phyloP scores from a whole-genome alignment of 2,888 invertebrate genomes.

The Dolichopus griseipennis region DNA sequence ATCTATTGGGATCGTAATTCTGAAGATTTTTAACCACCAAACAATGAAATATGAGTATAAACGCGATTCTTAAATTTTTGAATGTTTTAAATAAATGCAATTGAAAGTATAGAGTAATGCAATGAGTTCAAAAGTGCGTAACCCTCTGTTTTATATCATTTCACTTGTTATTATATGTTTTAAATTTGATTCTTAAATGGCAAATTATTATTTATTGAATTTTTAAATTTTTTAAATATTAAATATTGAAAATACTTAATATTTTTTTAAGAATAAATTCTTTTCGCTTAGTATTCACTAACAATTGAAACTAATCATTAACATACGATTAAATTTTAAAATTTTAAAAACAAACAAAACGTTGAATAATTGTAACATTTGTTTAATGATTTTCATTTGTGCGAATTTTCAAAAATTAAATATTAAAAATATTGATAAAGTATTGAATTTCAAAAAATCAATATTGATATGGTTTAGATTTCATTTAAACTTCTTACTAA shows the following conservation, averaged over 20 bases:
- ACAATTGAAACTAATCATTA: not conserved
- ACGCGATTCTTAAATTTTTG: not conserved
- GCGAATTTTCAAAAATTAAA: no score
- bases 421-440: no score
- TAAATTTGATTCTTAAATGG: not conserved
- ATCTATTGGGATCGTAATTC: no score
- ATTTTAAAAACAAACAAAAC: no score
- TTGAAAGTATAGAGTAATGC: not conserved
- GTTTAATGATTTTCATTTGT: no score
- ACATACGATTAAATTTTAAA: not conserved
- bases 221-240: no score
- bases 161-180: not conserved
- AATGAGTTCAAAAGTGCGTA: not conserved
- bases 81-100: not conserved
- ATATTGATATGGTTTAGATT: no score
- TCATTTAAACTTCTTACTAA: no score
- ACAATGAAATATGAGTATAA: not conserved
- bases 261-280: not conserved
- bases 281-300: not conserved
- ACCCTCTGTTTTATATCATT: not conserved
- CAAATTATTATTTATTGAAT: no score
- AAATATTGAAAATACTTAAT: no score
- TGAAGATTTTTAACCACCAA: not conserved
- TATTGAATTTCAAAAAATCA: no score
- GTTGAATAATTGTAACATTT: no score